Conservation (phyloP, 2,888 invertebrate genomes). For the Rhyacophila evoluta region DNA sequence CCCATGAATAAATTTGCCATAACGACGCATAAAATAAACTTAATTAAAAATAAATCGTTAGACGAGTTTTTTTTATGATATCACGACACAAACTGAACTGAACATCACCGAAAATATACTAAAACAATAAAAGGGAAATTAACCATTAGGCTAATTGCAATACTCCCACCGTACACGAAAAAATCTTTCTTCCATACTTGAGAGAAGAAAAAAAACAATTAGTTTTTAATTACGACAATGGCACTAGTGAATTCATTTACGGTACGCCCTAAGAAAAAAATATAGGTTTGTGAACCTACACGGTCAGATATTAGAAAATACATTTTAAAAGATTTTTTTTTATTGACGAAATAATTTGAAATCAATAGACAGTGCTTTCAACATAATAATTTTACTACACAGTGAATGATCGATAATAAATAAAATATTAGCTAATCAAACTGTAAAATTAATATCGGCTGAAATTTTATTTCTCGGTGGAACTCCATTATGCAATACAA, state of each 20-base stretch:
- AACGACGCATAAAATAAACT: slow-evolving; percentile 14
- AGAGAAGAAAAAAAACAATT: slow-evolving; percentile 23
- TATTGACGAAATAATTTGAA: no score
- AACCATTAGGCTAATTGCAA: slow-evolving; percentile 22
- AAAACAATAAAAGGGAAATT: slow-evolving; percentile 8
- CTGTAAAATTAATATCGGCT: no score
- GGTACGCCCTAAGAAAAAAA: not conserved
- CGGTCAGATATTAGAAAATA: not conserved
- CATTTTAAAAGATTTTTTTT: no score
- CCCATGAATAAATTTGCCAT: slow-evolving; percentile 6
- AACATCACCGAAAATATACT: slow-evolving; percentile 8
- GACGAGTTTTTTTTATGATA: not conserved
- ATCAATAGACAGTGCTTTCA: no score
- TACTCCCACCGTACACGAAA: slow-evolving; percentile 15
- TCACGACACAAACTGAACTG: slow-evolving; percentile 11
- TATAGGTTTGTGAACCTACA: not conserved
- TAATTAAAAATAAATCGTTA: slow-evolving; percentile 17
- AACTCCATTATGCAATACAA: no score
- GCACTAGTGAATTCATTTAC: slow-evolving; percentile 25
- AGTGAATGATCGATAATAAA: no score
- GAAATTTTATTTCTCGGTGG: no score
- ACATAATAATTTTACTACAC: no score
- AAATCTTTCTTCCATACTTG: slow-evolving; percentile 18
- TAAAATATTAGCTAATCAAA: no score
- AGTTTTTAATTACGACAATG: slow-evolving; percentile 29